Conservation (phyloP, 2,888 invertebrate species). For the Oxystoma pomonae region DNA sequence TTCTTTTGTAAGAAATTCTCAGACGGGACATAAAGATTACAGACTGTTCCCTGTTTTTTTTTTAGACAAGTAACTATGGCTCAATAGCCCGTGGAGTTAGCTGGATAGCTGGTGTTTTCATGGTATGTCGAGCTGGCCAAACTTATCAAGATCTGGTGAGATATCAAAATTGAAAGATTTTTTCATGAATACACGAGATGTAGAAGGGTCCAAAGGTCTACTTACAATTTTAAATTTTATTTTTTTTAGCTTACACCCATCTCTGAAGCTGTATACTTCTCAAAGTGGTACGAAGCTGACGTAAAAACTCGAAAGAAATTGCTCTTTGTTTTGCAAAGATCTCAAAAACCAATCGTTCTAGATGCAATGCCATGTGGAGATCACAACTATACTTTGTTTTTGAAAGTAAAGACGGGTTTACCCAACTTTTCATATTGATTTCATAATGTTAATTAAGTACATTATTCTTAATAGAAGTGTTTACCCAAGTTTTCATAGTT, state of each 20-base stretch:
- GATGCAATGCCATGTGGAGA: slow-evolving; percentile 19
- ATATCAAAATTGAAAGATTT: not conserved
- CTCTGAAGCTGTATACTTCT: slow-evolving; percentile 9
- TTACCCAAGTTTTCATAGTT: too few relatives aligned
- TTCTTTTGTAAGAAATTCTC: too few relatives aligned
- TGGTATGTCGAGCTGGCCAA: not conserved
- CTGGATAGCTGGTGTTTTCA: not conserved
- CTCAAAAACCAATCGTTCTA: slow-evolving; percentile 14
- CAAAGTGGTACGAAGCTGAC: slow-evolving; percentile 17
- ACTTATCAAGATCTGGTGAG: not conserved
- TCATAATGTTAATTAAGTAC: too few relatives aligned
- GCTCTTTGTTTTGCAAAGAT: slow-evolving; percentile 8
- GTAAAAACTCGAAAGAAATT: slow-evolving; percentile 11
- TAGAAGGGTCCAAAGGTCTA: too few relatives aligned
- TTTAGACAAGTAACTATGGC: not conserved
- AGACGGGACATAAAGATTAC: too few relatives aligned
- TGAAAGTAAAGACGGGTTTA: slow-evolving; percentile 19
- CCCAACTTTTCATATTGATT: too few relatives aligned
- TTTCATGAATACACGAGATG: too few relatives aligned
- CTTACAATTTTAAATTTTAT: not conserved
- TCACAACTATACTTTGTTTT: slow-evolving; percentile 15
- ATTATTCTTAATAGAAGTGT: too few relatives aligned
- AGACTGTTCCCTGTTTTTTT: too few relatives aligned
- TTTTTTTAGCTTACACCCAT: slow-evolving; percentile 12
- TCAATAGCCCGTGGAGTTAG: not conserved